Percentiles rank a stretch among this genome's conserved stretches.
These are phyloP conservation scores for Thaumatotibia leucotreta DNA, from an alignment of 1,140 invertebrate genomes.

Conservation along the genomic window DNA sequence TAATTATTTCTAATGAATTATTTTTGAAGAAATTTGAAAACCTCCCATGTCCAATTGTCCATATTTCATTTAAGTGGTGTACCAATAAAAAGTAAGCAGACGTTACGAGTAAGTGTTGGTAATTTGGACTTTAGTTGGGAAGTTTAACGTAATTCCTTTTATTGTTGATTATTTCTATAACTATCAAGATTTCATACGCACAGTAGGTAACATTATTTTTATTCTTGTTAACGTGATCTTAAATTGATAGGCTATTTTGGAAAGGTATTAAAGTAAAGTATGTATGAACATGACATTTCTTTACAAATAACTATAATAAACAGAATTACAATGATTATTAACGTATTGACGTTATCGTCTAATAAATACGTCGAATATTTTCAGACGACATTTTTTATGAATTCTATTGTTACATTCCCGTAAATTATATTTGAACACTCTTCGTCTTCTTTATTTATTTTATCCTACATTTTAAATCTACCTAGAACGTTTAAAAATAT, in stretches of 20 bases:
- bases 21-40: too few species aligned
- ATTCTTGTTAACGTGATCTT: neutral
- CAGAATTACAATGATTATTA: neutral
- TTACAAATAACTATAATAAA: neutral
- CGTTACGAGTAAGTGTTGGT: neutral
- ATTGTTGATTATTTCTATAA: neutral
- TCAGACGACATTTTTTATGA: neutral
- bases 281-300: neutral
- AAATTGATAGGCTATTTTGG: neutral
- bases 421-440: neutral
- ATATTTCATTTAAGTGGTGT: too few species aligned
- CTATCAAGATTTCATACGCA: neutral
- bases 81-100: too few species aligned
- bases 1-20: too few species aligned
- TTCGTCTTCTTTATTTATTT: neutral
- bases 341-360: neutral
- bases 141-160: too few species aligned
- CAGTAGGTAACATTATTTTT: neutral
- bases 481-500: neutral
- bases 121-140: neutral
- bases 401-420: neutral
- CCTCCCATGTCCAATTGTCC: too few species aligned
- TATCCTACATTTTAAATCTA: neutral
- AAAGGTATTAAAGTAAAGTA: neutral
- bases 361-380: constrained; percentile 3